Percentiles rank a stretch among this genome's conserved stretches.
Conservation (phyloP, 64 coral and sea anemone genomes). For the Stichodactyla helianthus region DNA sequence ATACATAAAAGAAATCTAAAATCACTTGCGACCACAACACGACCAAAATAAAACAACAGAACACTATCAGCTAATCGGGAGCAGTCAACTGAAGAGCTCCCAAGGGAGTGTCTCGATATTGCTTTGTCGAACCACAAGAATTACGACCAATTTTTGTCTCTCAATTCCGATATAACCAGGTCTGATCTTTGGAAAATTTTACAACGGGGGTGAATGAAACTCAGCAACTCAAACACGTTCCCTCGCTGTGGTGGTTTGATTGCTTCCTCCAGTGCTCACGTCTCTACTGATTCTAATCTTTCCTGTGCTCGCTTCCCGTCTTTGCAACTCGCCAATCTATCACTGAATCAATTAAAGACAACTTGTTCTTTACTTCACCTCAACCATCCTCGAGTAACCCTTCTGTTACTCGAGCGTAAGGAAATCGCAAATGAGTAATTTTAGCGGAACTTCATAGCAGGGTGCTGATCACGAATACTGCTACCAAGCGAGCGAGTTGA, state of each 20-base stretch:
- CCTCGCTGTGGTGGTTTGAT: neutral
- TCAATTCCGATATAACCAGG: neutral
- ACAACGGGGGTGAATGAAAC: too few relatives aligned
- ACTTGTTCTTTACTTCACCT: neutral
- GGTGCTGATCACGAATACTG: neutral
- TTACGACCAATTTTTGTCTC: neutral
- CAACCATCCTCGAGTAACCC: neutral
- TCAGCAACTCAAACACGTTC: neutral
- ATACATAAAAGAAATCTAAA: neutral
- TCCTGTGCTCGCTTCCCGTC: neutral
- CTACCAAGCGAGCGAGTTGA: neutral
- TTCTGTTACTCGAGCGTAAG: neutral
- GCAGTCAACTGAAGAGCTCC: neutral
- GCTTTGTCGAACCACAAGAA: neutral
- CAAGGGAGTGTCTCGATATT: neutral
- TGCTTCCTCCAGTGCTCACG: neutral
- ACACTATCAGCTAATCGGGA: neutral
- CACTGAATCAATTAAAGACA: neutral
- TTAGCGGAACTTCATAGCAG: neutral
- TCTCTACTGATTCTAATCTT: neutral
- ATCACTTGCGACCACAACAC: neutral
- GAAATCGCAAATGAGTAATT: neutral
- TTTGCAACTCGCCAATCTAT: neutral
- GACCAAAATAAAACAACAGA: neutral
- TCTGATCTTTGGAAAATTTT: too few relatives aligned